Percentiles rank a stretch among this genome's conserved stretches.
phyloP scores from a whole-genome alignment of 2,113 vertebrate species.

The Verasper variegatus region DNA sequence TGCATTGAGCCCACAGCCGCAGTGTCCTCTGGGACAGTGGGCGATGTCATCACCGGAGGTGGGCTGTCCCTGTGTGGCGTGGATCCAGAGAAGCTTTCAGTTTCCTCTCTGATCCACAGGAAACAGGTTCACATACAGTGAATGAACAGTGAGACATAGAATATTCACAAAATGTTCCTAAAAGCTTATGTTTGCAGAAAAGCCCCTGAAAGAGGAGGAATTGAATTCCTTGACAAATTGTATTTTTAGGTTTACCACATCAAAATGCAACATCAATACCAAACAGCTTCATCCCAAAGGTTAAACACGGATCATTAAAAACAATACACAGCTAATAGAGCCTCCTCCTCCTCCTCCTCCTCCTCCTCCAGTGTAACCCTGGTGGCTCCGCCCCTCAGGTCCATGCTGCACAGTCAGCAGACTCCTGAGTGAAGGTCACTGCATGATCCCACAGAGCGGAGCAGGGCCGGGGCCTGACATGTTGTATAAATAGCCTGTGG shows the following conservation, averaged over 20 bases:
- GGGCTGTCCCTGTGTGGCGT: conserved; percentile 37
- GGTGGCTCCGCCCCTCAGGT: conserved; percentile 12
- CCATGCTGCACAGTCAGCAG: conserved; percentile 49
- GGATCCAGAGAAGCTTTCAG: conserved; percentile 35
- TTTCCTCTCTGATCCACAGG: conserved; percentile 9
- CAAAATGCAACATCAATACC: no score
- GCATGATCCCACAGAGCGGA: conserved; percentile 34
- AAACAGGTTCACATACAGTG: no score
- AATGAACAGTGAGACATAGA: no score
- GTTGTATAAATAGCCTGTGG: conserved; percentile 66
- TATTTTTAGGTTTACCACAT: no score
- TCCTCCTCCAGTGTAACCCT: conserved; percentile 28
- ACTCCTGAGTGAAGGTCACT: conserved; percentile 67
- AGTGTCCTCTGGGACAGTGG: conserved; percentile 45
- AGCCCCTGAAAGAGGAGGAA: no score
- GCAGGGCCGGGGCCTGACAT: conserved; percentile 31
- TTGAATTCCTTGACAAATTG: no score
- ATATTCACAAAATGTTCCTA: no score
- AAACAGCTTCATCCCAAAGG: no score
- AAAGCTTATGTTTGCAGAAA: no score
- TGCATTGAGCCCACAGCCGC: conserved; percentile 38
- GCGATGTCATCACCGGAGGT: conserved; percentile 35
- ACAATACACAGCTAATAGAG: no score
- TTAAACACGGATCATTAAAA: no score
- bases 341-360: no score